Base-by-base conservation (phyloP, 2,113 vertebrate species). In the Pardalotus punctatus region DNA sequence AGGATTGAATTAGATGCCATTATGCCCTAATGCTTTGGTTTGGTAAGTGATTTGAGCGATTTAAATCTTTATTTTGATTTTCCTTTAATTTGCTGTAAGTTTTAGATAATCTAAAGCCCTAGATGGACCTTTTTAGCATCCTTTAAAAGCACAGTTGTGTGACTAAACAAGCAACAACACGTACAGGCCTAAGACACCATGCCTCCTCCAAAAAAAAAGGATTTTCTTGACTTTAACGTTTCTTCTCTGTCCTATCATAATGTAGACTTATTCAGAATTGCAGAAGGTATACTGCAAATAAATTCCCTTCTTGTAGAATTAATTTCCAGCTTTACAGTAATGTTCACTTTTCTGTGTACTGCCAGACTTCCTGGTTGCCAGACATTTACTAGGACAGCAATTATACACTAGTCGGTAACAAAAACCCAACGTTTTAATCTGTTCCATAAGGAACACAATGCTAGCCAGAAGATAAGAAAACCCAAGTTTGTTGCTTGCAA, bases 131-230 rank as follows among this genome's bases (percentile, higher is more conserved):
- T 69, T 38, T 60, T 13, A 33, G 15, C 51, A 74, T 40, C 21
- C 10, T 61, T 61, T 51, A 45, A 43, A 78, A 79, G 18, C 65
- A 87, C 2, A 2, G 35, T 1, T 67, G 48, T 23, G 9, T 54
- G 31, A 84, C 29, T 64, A 36, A 81, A 80, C 5, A 76, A 81
- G 33, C 10, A 74, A 51, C 14, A 94, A 66, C 31, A 89, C 20
- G 71, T 21, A 71, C 0, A 78, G 23, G 29, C 7, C 51, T 54
- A 47, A 84, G 27, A 71, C 20, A 83, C 10, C 25, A 67, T 0
- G 0, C 20, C 36, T n/a, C 8, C 22, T 20, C 12, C 27, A 16
- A 15, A 27, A 27, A 27, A 27, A 24, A 51, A 20, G 3, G n/a
- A 40, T 43, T 86, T 36, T 67, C 62, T 5, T 58, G 45, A 35